Evolutionary conservation across 2,797 vertebrate species (phyloP).

Genomic region (Thaleichthys pacificus): DNA sequence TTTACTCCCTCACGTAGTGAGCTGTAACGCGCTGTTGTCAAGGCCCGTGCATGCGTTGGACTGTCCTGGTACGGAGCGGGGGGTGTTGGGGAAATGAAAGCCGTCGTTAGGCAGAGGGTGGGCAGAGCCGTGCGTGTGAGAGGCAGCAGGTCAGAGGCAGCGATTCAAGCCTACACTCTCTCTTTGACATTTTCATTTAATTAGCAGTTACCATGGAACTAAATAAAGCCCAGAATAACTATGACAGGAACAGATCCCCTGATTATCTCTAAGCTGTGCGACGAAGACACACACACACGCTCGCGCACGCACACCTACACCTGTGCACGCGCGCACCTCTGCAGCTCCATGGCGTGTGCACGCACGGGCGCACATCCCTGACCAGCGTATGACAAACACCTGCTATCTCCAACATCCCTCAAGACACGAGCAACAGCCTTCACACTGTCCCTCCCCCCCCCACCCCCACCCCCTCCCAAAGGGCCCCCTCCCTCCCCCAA

Average conservation of each 20-base stretch:
- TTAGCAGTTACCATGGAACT: conserved; percentile 67
- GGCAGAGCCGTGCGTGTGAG: not conserved
- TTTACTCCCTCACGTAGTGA: no score
- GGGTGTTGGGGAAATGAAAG: conserved; percentile 9
- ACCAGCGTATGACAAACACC: no score
- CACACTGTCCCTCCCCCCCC: no score
- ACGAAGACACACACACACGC: conserved; percentile 13
- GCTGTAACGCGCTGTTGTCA: no score
- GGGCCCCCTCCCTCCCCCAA: no score
- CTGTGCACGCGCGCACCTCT: not conserved
- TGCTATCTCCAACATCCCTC: no score
- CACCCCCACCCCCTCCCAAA: no score
- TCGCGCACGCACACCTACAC: conserved; percentile 12
- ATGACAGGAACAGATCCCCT: conserved; percentile 56
- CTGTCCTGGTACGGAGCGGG: not conserved
- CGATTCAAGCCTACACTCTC: conserved; percentile 46
- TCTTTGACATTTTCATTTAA: conserved; percentile 74
- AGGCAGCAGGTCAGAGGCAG: conserved; percentile 41
- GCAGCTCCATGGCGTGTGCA: no score
- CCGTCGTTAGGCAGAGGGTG: conserved; percentile 30
- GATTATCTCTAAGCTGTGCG: conserved; percentile 57
- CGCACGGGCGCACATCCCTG: no score
- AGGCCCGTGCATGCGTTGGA: not conserved
- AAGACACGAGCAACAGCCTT: no score
- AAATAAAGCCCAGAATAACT: conserved; percentile 54